Conservation (phyloP, 2,113 vertebrate species). For the Phylloscopus whistleri region DNA sequence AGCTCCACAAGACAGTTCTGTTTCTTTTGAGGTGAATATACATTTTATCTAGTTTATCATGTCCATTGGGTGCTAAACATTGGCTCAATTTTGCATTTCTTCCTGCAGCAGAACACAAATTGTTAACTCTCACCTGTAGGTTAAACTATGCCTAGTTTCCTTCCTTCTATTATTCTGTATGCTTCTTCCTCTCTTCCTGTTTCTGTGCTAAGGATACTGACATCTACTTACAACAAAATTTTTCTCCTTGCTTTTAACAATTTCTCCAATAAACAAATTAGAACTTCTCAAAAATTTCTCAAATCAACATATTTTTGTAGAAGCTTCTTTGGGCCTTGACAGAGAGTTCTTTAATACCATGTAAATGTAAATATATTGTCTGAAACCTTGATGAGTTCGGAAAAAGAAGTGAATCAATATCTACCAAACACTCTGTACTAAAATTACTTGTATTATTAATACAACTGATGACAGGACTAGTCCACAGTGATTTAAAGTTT, state of each 20-base stretch:
- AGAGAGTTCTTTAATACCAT: background rate
- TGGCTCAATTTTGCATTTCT: background rate
- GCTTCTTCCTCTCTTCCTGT: constrained; percentile 36
- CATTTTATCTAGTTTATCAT: background rate
- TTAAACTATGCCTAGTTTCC: constrained; percentile 15
- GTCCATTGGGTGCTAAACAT: background rate
- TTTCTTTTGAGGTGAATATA: background rate
- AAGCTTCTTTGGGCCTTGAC: background rate
- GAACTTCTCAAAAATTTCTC: background rate
- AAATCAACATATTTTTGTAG: background rate
- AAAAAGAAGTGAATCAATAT: background rate
- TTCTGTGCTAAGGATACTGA: constrained; percentile 9
- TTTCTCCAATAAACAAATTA: background rate
- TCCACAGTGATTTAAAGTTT: background rate
- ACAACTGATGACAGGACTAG: background rate
- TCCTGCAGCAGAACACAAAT: background rate
- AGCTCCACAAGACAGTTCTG: background rate
- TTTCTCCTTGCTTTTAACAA: background rate
- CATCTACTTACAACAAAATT: background rate
- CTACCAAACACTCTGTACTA: background rate
- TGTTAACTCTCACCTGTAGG: constrained; percentile 1
- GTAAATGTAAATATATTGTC: background rate
- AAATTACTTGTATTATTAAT: background rate
- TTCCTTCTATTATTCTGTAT: constrained; percentile 40
- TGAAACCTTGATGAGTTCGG: background rate